Evolutionary conservation across 2,113 vertebrate genomes (phyloP).

Genomic region (Hypocryptadius cinnamomeus): DNA sequence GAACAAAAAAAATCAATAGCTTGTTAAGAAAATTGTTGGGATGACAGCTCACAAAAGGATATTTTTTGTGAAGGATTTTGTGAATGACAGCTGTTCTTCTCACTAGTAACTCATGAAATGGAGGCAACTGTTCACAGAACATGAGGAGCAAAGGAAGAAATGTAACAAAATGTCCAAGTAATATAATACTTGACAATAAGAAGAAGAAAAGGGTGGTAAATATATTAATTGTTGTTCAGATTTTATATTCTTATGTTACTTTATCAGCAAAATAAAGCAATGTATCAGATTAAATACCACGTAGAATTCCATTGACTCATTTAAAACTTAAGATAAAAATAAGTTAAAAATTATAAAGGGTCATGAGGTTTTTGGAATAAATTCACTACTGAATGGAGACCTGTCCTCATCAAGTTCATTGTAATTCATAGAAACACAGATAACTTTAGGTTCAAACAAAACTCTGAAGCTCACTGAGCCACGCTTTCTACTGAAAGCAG

Average conservation of each 20-base stretch:
- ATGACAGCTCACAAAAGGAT: background rate
- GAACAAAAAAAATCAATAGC: background rate
- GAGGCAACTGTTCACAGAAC: background rate
- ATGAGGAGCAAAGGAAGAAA: background rate
- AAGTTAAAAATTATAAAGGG: background rate
- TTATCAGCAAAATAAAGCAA: background rate
- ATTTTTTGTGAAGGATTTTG: background rate
- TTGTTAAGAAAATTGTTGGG: slow-evolving; percentile 19
- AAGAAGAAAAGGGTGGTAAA: background rate
- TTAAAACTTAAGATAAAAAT: background rate
- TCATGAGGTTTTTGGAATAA: background rate
- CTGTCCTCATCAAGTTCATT: background rate
- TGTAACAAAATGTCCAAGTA: background rate
- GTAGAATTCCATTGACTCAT: background rate
- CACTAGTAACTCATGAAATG: background rate
- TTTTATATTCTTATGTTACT: background rate
- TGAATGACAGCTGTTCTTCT: background rate
- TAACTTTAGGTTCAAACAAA: background rate
- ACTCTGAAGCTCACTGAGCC: background rate
- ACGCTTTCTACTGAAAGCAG: background rate
- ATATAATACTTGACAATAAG: background rate
- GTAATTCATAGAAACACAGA: background rate
- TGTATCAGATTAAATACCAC: background rate
- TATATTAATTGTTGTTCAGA: background rate
- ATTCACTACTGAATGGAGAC: background rate